Evolutionary conservation across 2,113 vertebrate species (phyloP).

Genomic region (Brachyhypopomus occidentalis): DNA sequence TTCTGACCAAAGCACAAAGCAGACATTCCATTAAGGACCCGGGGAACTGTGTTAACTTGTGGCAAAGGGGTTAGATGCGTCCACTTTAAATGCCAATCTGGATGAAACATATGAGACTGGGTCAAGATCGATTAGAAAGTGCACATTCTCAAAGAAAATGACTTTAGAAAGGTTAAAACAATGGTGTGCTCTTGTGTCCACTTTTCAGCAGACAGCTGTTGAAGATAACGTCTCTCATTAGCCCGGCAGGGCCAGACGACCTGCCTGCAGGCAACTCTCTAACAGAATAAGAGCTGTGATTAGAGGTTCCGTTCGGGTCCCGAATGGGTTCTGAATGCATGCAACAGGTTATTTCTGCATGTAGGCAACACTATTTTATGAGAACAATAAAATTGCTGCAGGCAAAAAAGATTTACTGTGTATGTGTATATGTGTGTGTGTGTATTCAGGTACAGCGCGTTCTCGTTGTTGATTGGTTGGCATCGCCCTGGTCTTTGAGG

Average conservation of each 20-base stretch:
- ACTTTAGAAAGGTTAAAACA: not conserved
- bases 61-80: too few relatives aligned
- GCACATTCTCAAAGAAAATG: not conserved
- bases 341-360: slow-evolving; percentile 1
- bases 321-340: not conserved
- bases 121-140: not conserved
- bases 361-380: not conserved
- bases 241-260: not conserved
- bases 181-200: too few relatives aligned
- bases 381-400: not conserved
- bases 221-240: not conserved
- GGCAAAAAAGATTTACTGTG: not conserved
- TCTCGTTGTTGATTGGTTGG: slow-evolving; percentile 40
- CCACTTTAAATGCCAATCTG: not conserved
- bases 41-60: too few relatives aligned
- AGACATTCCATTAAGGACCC: too few relatives aligned
- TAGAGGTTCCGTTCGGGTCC: not conserved
- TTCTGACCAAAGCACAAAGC: too few relatives aligned
- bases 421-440: slow-evolving; percentile 18
- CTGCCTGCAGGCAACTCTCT: too few relatives aligned
- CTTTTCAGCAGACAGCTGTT: not conserved
- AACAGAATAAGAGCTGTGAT: too few relatives aligned
- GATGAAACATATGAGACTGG: not conserved
- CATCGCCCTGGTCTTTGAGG: slow-evolving; percentile 52
- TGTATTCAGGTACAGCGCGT: slow-evolving; percentile 32